Evolutionary conservation across 2,797 vertebrate genomes (phyloP).

Genomic region (Acipenser ruthenus): DNA sequence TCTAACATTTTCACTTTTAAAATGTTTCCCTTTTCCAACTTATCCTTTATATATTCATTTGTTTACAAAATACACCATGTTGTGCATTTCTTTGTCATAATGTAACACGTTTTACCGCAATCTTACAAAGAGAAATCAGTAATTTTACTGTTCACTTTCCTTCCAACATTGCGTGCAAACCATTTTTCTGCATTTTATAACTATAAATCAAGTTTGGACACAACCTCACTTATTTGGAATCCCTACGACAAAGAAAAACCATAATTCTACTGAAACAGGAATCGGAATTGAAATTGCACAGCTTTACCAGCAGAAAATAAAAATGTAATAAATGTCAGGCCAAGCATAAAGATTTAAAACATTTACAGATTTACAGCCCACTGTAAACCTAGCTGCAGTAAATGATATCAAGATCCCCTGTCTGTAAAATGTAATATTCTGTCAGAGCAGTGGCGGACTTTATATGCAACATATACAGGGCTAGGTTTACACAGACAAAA

Average conservation of each 20-base stretch:
- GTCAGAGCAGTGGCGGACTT: constrained; percentile 2
- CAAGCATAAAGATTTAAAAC: constrained; percentile 18
- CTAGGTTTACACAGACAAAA: background rate
- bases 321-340: constrained; percentile 21
- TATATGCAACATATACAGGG: constrained; percentile 9
- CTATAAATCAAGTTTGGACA: constrained; percentile 1
- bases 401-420: constrained; percentile 27
- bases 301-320: constrained; percentile 35
- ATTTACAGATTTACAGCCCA: constrained; percentile 28
- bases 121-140: background rate
- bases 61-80: too few relatives aligned
- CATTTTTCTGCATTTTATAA: background rate
- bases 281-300: constrained; percentile 34
- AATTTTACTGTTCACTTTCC: background rate
- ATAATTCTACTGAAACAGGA: constrained; percentile 38
- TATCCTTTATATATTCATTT: too few relatives aligned
- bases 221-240: constrained; percentile 23
- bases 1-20: too few relatives aligned
- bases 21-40: too few relatives aligned
- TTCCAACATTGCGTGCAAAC: background rate
- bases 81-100: too few relatives aligned
- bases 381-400: constrained; percentile 23
- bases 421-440: background rate
- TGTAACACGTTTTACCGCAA: too few relatives aligned
- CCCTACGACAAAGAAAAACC: constrained; percentile 46